Conservation (phyloP, 2,797 vertebrate genomes). For the Pygocentrus nattereri region DNA sequence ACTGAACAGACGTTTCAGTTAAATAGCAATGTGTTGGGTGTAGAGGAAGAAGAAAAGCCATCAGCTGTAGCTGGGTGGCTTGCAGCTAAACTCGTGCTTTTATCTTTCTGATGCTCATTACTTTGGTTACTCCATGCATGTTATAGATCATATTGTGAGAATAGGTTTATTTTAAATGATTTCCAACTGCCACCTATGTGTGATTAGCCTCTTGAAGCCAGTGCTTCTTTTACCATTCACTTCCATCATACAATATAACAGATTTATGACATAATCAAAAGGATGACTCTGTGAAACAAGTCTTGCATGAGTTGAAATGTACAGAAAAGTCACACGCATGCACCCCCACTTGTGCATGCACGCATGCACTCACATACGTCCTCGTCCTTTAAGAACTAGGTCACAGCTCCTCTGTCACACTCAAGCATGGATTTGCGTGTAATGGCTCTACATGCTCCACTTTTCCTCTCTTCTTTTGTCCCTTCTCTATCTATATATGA, state of each 20-base stretch:
- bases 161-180: neutral
- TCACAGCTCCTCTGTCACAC: constrained; percentile 49
- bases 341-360: constrained; percentile 12
- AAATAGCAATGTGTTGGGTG: neutral
- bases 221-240: neutral
- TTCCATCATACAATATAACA: neutral
- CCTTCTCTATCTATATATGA: constrained; percentile 24
- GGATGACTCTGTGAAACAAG: constrained; percentile 23
- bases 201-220: constrained; percentile 5
- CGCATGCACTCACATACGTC: constrained; percentile 5
- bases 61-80: neutral
- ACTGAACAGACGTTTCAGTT: neutral
- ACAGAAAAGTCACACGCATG: constrained; percentile 6
- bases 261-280: constrained; percentile 2
- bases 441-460: constrained; percentile 50
- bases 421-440: constrained; percentile 38
- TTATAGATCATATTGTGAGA: neutral
- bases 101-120: neutral
- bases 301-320: neutral
- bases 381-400: constrained; percentile 53
- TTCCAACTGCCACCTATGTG: neutral
- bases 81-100: neutral
- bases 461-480: constrained; percentile 34
- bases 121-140: neutral
- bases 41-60: neutral